These are phyloP conservation scores for Stegophylla sp. DNA, from an alignment of 2,888 invertebrate genomes.

Conservation along the genomic window DNA sequence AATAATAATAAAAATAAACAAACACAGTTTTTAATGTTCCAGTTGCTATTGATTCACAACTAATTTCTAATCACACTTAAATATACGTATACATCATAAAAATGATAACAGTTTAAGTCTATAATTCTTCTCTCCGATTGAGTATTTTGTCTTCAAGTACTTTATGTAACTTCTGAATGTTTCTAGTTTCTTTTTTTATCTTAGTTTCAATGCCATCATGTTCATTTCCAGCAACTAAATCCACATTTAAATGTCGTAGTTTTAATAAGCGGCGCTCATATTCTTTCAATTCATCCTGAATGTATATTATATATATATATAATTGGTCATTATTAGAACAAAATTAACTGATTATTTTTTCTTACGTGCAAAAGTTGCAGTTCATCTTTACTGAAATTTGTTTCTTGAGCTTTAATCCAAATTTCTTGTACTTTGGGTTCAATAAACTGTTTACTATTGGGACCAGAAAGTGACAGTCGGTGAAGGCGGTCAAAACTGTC, in stretches of 20 bases:
- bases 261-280: slow-evolving; percentile 87
- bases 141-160: slow-evolving; percentile 80
- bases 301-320: slow-evolving; percentile 46
- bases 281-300: slow-evolving; percentile 80
- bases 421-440: slow-evolving; percentile 89
- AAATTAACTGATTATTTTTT: slow-evolving; percentile 34
- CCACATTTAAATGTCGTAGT: slow-evolving; percentile 80
- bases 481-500: slow-evolving; percentile 81
- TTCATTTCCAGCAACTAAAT: slow-evolving; percentile 74
- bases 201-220: slow-evolving; percentile 75
- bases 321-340: slow-evolving; percentile 1
- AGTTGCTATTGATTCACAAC: slow-evolving; percentile 18
- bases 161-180: slow-evolving; percentile 84
- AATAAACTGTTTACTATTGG: slow-evolving; percentile 83
- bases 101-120: slow-evolving; percentile 10
- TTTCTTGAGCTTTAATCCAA: slow-evolving; percentile 82
- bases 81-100: neutral
- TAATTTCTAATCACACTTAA: neutral
- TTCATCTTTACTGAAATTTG: slow-evolving; percentile 82
- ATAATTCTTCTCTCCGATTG: slow-evolving; percentile 73
- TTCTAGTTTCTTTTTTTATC: slow-evolving; percentile 83
- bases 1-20: neutral
- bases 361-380: slow-evolving; percentile 80
- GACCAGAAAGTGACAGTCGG: slow-evolving; percentile 77
- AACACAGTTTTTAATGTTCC: slow-evolving; percentile 16